These are phyloP conservation scores for Scaptomyza pallida DNA, from an alignment of 1,140 invertebrate species.

Conservation along the genomic window DNA sequence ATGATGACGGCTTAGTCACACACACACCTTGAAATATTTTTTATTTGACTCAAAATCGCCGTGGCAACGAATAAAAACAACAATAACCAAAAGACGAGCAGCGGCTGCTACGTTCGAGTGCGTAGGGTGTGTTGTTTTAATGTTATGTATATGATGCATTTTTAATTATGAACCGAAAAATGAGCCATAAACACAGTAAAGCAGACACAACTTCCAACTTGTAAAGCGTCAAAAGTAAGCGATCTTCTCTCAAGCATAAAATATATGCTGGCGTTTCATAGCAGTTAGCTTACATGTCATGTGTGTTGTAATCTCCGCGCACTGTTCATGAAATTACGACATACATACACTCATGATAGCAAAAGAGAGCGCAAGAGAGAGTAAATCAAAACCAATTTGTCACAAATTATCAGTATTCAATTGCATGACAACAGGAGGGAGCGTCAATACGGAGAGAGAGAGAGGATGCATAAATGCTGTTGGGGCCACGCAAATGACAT, in stretches of 20 bases:
- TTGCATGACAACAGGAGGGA: conserved; percentile 44
- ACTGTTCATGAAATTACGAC: conserved; percentile 48
- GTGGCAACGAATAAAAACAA: conserved; percentile 64
- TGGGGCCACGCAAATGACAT: conserved; percentile 55
- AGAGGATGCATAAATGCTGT: conserved; percentile 6
- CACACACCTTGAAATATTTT: conserved; percentile 68
- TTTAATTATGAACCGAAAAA: conserved; percentile 73
- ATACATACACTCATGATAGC: conserved; percentile 43
- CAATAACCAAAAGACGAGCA: conserved; percentile 45
- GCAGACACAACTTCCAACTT: conserved; percentile 39
- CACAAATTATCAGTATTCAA: conserved; percentile 77
- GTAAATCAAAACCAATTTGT: conserved; percentile 79
- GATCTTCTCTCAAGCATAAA: conserved; percentile 73
- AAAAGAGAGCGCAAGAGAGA: conserved; percentile 16
- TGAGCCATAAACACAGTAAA: conserved; percentile 65
- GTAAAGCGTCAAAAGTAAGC: conserved; percentile 40
- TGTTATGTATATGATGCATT: conserved; percentile 64
- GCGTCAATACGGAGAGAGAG: neutral
- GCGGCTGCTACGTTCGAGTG: conserved; percentile 51
- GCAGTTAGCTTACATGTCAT: conserved; percentile 21
- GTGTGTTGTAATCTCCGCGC: conserved; percentile 64
- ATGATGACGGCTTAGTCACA: conserved; percentile 72
- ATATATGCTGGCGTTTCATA: conserved; percentile 46
- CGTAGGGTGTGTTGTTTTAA: conserved; percentile 49
- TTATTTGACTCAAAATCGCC: conserved; percentile 55